These are phyloP conservation scores for Leucoma salicis DNA, from an alignment of 2,888 invertebrate genomes.

Conservation along the genomic window DNA sequence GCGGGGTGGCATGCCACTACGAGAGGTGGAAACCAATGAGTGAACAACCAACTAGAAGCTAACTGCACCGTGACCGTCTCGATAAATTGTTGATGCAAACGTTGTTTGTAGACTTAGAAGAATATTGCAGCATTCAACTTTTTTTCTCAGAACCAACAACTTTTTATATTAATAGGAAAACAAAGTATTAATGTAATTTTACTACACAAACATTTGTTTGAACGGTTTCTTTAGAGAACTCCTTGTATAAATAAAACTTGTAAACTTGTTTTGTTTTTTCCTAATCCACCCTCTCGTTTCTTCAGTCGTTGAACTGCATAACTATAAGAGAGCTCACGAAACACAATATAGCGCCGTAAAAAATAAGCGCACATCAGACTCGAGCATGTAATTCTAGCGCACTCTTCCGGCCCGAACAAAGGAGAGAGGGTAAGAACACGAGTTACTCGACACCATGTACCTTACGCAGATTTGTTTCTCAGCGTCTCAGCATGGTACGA, in stretches of 20 bases:
- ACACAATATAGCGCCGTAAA: constrained; percentile 80
- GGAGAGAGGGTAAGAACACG: constrained; percentile 82
- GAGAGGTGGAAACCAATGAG: constrained; percentile 58
- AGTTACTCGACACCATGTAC: constrained; percentile 81
- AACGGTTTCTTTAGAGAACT: constrained; percentile 36
- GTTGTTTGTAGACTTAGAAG: constrained; percentile 38
- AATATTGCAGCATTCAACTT: constrained; percentile 23
- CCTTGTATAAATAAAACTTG: constrained; percentile 54
- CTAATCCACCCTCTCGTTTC: constrained; percentile 68
- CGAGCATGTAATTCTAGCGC: constrained; percentile 82
- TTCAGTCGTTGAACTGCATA: constrained; percentile 79
- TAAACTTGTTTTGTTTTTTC: constrained; percentile 70
- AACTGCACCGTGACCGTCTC: constrained; percentile 38
- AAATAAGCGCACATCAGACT: constrained; percentile 82
- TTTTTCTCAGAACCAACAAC: constrained; percentile 4
- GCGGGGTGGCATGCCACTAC: constrained; percentile 64
- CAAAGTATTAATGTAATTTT: constrained; percentile 8
- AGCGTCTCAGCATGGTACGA: constrained; percentile 47
- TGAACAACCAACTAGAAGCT: constrained; percentile 27
- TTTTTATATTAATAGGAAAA: constrained; percentile 6
- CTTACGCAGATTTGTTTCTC: constrained; percentile 82
- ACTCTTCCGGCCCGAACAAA: constrained; percentile 82
- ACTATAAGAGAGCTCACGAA: constrained; percentile 70
- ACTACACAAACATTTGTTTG: constrained; percentile 24
- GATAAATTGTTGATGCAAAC: constrained; percentile 43